A percentile compares a stretch with the other conserved stretches of the same genome.
phyloP scores from a whole-genome alignment of 1,140 invertebrate genomes.

The Branchinecta lynchi region DNA sequence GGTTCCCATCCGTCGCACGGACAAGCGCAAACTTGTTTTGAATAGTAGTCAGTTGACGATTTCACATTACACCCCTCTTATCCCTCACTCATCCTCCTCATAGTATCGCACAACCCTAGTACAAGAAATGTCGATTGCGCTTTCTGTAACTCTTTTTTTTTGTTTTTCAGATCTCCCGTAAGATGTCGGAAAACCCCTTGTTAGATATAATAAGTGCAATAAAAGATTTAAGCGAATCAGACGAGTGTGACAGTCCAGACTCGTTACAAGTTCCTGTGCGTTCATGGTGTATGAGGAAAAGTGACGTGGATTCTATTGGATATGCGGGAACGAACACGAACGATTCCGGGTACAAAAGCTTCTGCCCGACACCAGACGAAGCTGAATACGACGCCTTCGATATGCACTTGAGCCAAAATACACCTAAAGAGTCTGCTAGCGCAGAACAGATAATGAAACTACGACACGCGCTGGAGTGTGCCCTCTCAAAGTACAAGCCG shows the following conservation, averaged over 20 bases:
- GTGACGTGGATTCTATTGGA: neutral
- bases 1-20: no score
- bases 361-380: neutral
- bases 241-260: neutral
- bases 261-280: neutral
- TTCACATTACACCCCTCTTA: neutral
- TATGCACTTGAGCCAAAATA: neutral
- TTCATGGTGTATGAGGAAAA: neutral
- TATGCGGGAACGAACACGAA: neutral
- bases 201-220: constrained; percentile 1
- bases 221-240: constrained; percentile 1
- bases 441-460: neutral
- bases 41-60: neutral
- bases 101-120: neutral
- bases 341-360: neutral
- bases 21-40: neutral
- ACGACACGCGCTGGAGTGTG: neutral
- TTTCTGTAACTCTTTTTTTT: neutral
- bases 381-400: neutral
- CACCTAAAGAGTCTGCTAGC: neutral
- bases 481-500: neutral
- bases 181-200: neutral
- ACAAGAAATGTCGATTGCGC: neutral
- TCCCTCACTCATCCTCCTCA: neutral
- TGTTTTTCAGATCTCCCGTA: neutral